Evolutionary conservation across 2,797 vertebrate genomes (phyloP), one percentile per base, ranked within the genome.

Genomic region (Rhinella marina): DNA sequence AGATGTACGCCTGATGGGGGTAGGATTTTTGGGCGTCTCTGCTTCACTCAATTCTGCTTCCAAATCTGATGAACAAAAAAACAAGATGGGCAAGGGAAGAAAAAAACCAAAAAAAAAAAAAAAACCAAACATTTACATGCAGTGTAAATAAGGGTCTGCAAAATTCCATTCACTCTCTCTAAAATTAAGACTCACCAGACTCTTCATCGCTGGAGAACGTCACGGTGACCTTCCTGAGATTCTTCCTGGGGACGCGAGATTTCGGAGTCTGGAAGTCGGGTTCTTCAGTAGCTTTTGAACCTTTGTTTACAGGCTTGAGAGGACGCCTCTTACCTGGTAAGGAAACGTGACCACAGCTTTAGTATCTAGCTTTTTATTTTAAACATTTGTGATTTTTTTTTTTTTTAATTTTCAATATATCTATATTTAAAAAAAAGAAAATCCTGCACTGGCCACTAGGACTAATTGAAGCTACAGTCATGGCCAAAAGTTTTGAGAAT

Each of bases 161-260:
- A 41, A 41, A 41, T 41, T 21, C 2, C 3, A 2, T 8, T 27
- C 27, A 13, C 17, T 16, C n/a, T n/a, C 17, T 16, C 21, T 19
- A 1, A 7, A 73, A 23, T 25, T 8, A 41, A 66, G 1, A 85
- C 19, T 93, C 96, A 80, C 96, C 96, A 2, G 93, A 95, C 61
- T 96, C 96, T 79, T 98, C 97, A 0, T 98, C 97, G 2, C 98
- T 99, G 68, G 96, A 98, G 92, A 99, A 99, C 50, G 92, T 92
- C 41, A 99, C 87, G 0, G 86, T 9, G 7, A 92, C 41, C 91
- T 96, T 97, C 68, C 89, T 93, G 90, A 92, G 94, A 59, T 93
- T 16, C 32, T 25, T 92, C 27, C 88, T 91, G 77, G 92, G 89
- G 1, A 88, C 90, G 11, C 90, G 88, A 13, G 97, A 97, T 0